phyloP scores from a whole-genome alignment of 1,140 invertebrate genomes.

The Cydia strobilella region DNA sequence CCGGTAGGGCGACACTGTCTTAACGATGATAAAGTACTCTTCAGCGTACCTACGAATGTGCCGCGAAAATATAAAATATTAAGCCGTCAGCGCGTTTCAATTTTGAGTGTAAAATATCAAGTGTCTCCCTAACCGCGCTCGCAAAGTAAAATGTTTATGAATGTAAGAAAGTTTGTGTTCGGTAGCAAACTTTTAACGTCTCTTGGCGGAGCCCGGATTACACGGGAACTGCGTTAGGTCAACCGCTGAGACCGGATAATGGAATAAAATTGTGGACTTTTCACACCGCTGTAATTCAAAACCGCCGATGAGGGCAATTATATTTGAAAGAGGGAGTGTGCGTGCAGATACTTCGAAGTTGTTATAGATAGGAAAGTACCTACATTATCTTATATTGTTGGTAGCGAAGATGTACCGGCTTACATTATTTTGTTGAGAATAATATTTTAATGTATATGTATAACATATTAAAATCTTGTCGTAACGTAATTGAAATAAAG shows the following conservation, averaged over 20 bases:
- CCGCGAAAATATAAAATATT: slow-evolving; percentile 25
- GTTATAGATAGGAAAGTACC: not conserved
- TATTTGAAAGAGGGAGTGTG: not conserved
- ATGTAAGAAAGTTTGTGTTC: slow-evolving; percentile 65
- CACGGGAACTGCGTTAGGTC: slow-evolving; percentile 71
- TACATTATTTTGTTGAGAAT: too few relatives aligned
- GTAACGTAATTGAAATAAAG: too few relatives aligned
- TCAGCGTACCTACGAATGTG: slow-evolving; percentile 24
- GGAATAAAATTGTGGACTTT: slow-evolving; percentile 61
- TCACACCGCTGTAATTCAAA: slow-evolving; percentile 46
- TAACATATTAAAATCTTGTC: too few relatives aligned
- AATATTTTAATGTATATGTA: too few relatives aligned
- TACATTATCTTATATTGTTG: too few relatives aligned
- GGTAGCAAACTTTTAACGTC: slow-evolving; percentile 64
- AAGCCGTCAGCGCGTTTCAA: slow-evolving; percentile 30
- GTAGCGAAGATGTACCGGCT: too few relatives aligned
- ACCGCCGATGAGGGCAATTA: slow-evolving; percentile 38
- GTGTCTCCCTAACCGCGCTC: slow-evolving; percentile 36
- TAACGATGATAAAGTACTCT: slow-evolving; percentile 28
- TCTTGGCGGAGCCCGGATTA: slow-evolving; percentile 66
- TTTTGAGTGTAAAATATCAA: slow-evolving; percentile 47
- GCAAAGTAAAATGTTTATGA: slow-evolving; percentile 76
- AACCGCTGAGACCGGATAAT: slow-evolving; percentile 52
- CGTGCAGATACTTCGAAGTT: not conserved
- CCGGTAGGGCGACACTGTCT: slow-evolving; percentile 27